Conservation (phyloP, 2,797 vertebrate species). For the Vireo griseus region DNA sequence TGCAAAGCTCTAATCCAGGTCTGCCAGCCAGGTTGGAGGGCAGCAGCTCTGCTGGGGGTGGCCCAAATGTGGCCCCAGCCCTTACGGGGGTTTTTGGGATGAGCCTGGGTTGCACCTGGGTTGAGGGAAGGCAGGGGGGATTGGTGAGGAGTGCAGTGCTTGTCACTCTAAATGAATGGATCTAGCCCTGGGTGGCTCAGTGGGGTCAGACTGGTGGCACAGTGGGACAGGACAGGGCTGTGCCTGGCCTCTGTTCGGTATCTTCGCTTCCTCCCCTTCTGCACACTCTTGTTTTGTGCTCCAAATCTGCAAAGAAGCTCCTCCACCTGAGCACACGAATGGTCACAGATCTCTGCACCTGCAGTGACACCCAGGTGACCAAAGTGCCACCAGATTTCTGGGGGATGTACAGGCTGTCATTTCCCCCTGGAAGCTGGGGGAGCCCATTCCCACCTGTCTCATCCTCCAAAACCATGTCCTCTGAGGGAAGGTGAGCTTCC, state of each 20-base stretch:
- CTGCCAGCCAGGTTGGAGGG: background rate
- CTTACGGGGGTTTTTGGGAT: background rate
- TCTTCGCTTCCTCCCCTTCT: background rate
- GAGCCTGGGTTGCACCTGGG: background rate
- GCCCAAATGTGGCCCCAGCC: background rate
- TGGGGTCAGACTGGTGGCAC: background rate
- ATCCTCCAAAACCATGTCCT: fast-evolving
- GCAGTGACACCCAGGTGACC: background rate
- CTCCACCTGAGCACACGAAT: fast-evolving
- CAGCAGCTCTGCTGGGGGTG: background rate
- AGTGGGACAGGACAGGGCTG: background rate
- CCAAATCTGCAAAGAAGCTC: background rate
- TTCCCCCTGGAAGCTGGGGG: background rate
- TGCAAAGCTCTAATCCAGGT: background rate
- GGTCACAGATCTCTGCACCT: background rate
- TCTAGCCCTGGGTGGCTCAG: background rate
- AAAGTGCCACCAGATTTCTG: background rate
- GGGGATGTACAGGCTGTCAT: background rate
- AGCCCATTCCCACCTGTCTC: background rate
- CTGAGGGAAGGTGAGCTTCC: background rate
- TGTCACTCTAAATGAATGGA: background rate
- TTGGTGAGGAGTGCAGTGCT: fast-evolving
- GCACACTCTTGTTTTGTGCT: fast-evolving
- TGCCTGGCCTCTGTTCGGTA: background rate
- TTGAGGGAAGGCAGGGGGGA: background rate